Evolutionary conservation across 2,113 vertebrate genomes (phyloP), one percentile per base, ranked within the genome.

Genomic region (Aspiorhynchus laticeps): DNA sequence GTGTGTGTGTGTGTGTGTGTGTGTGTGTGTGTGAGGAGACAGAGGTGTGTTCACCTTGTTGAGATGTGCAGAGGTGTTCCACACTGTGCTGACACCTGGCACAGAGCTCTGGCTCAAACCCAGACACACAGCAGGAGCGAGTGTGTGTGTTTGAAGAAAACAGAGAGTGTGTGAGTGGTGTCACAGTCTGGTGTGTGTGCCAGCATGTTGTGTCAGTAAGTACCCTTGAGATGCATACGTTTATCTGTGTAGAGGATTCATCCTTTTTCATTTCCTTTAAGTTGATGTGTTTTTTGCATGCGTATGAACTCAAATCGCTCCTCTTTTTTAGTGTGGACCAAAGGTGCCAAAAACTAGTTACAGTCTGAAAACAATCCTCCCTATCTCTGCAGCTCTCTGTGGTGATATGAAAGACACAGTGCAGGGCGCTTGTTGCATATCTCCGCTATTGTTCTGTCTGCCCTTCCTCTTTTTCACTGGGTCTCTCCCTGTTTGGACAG

Each of bases 401-500:
- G 63, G 63, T 71, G 43, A 56, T 79, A 56, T 56, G 26, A 24
- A 77, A 51, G 26, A 19, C 12, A 14, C 80, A 67, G 26, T 63
- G 61, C 41, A 67, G 80, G 59, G 61, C 41, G 43, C 41, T n/a
- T 71, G 89, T 93, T 93, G 90, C 83, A 38, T 85, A 90, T 92
- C 87, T 77, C 73, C 17, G 78, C 14, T 51, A 14, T 31, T 92
- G 86, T 92, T 92, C 75, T 87, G 56, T 81, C 59, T 83, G 48
- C 41, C 21, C 36, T 82, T 28, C 48, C 78, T 56, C 51, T 77
- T 75, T 81, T 21, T 38, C 81, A 69, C 76, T 51, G 59, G 43
- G 61, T 69, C 19, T 81, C 85, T 78, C 71, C 85, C 91, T 91
- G 90, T 94, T 93, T 91, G 91, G 31, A 86, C 90, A 96, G 96